phyloP scores from a whole-genome alignment of 2,113 vertebrate genomes.

The Oophaga pumilio region DNA sequence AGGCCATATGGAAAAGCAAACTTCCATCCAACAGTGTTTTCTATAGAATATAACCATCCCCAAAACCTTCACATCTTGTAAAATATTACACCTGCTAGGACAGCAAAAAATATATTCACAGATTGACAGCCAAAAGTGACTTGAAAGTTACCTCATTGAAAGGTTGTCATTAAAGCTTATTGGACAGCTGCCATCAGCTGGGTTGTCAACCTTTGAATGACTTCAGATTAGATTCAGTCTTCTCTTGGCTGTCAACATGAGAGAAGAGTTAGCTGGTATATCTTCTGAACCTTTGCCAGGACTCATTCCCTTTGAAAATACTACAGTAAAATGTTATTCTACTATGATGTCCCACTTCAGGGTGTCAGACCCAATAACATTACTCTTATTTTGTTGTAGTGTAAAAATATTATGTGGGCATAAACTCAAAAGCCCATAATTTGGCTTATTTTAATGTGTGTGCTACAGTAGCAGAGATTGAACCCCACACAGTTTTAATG shows the following conservation, averaged over 20 bases:
- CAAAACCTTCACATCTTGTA: neutral
- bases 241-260: neutral
- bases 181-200: conserved; percentile 3
- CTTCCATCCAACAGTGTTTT: neutral
- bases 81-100: neutral
- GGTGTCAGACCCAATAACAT: neutral
- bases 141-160: conserved; percentile 2
- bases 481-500: too few relatives aligned
- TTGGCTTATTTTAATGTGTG: too few relatives aligned
- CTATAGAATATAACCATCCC: neutral
- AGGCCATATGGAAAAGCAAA: neutral
- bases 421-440: too few relatives aligned
- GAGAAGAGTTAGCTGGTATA: neutral
- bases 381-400: neutral
- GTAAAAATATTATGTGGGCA: too few relatives aligned
- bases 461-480: too few relatives aligned
- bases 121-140: conserved; percentile 5
- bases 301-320: neutral
- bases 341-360: neutral
- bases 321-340: neutral
- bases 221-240: conserved; percentile 9
- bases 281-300: neutral
- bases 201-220: conserved; percentile 13
- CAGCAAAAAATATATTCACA: neutral
- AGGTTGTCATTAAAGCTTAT: neutral